Base-by-base conservation (phyloP, 2,797 vertebrate species). In the Sebastiscus albofasciatus region DNA sequence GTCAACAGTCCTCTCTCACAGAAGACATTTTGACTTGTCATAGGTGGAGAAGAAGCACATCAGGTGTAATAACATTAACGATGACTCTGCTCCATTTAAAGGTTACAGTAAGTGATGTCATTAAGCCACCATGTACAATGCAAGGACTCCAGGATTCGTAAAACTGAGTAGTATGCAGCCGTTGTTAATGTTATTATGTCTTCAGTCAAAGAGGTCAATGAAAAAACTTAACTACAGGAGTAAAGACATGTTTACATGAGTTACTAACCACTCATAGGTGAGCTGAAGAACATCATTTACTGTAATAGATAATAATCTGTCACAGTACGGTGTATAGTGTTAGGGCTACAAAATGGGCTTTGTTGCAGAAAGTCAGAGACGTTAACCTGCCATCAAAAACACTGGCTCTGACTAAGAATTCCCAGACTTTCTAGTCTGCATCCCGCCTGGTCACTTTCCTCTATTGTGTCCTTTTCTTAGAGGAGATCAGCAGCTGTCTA, bases 401-500 rank as follows among this genome's bases (percentile, higher is more conserved):
- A 70, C 1, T 4, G 16, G 14, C 59, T 22, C 13, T 16, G 34
- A n/a, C 39, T 46, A 24, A 54, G n/a, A 58, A 26, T 4, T 46
- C 10, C 70, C 36, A 68, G 27, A 74, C 71, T 39, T 59, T 79
- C 14, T 61, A 22, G 29, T 31, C 68, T 55, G n/a, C 31, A 20
- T 60, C 69, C 64, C 29, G 8, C 49, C 67, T 65, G 12, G 75
- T 62, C 61, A 55, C 64, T 61, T 61, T 49, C 42, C 60, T 66
- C 60, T 49, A 68, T 77, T 90, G 72, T 90, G 42, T 52, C 18
- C 80, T 82, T 80, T 84, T 82, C 81, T 84, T 82, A 29, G 74
- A 86, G 58, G 78, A 83, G 67, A 81, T 81, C 84, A 89, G 79
- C 92, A 90, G 90, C 89, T 92, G 91, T 90, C 61, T 65, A 80